Evolutionary conservation across 2,888 invertebrate genomes (phyloP).

Genomic region (Erpobdella octoculata): DNA sequence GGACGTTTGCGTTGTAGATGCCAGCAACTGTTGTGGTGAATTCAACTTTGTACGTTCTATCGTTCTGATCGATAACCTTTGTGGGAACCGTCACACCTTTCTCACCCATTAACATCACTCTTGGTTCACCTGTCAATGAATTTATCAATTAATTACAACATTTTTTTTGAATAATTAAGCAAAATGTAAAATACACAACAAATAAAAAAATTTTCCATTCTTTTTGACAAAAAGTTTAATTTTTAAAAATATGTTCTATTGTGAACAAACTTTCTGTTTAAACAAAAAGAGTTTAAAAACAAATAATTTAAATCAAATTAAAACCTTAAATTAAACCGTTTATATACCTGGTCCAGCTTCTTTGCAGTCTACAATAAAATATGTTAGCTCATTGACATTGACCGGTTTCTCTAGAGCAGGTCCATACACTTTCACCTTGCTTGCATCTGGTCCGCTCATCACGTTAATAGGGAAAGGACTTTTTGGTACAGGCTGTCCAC

Average conservation of each 20-base stretch:
- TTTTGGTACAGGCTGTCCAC: constrained; percentile 23
- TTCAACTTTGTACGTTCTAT: constrained; percentile 48
- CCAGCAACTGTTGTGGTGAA: constrained; percentile 50
- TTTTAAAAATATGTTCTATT: background rate
- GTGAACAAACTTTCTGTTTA: too few species aligned
- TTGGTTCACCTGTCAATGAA: constrained; percentile 54
- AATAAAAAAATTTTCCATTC: too few species aligned
- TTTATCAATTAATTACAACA: background rate
- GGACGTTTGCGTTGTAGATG: constrained; percentile 47
- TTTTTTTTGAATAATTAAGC: background rate
- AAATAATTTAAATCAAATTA: too few species aligned
- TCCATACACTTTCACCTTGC: constrained; percentile 28
- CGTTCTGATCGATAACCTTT: constrained; percentile 63
- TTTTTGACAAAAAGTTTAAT: too few species aligned
- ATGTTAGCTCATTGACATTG: constrained; percentile 67
- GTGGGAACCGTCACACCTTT: constrained; percentile 62
- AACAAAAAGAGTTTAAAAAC: too few species aligned
- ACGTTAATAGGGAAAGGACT: constrained; percentile 27
- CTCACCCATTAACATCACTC: constrained; percentile 56
- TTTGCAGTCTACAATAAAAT: constrained; percentile 76
- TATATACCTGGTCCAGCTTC: constrained; percentile 69
- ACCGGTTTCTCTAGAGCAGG: constrained; percentile 67
- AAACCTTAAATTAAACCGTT: too few species aligned
- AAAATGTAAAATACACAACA: too few species aligned
- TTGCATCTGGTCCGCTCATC: constrained; percentile 21